Evolutionary conservation across 2,797 vertebrate genomes (phyloP).

Genomic region (Labeo calbasu): DNA sequence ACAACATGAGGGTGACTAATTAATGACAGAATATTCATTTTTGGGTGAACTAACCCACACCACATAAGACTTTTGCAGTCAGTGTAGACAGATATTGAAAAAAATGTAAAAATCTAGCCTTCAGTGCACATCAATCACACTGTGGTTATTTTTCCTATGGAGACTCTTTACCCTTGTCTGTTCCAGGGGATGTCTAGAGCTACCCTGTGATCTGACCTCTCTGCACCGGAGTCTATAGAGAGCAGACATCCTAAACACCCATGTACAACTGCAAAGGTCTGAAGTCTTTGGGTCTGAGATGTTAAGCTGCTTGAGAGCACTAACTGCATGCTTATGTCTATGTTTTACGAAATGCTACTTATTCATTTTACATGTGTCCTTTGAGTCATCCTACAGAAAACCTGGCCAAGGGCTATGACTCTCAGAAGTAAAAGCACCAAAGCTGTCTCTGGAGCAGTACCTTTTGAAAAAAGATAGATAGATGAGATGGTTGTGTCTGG

Average conservation of each 20-base stretch:
- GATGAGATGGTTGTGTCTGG: neutral
- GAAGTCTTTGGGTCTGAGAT: constrained; percentile 9
- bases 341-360: constrained; percentile 19
- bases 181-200: constrained; percentile 1
- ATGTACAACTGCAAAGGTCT: neutral
- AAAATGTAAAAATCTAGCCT: constrained; percentile 3
- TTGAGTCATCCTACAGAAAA: neutral
- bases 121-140: neutral
- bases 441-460: neutral
- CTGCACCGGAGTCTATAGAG: neutral
- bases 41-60: neutral
- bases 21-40: too few species aligned
- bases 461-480: neutral
- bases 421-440: neutral
- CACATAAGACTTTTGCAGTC: neutral
- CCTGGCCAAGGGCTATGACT: neutral
- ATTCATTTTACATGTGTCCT: constrained; percentile 40
- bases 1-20: too few species aligned
- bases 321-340: neutral
- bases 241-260: neutral
- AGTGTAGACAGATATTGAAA: neutral
- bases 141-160: constrained; percentile 7
- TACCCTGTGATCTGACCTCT: constrained; percentile 3
- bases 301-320: constrained; percentile 20
- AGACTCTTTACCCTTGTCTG: constrained; percentile 8